phyloP scores from a whole-genome alignment of 1,140 invertebrate genomes.

The Prorops nasuta region DNA sequence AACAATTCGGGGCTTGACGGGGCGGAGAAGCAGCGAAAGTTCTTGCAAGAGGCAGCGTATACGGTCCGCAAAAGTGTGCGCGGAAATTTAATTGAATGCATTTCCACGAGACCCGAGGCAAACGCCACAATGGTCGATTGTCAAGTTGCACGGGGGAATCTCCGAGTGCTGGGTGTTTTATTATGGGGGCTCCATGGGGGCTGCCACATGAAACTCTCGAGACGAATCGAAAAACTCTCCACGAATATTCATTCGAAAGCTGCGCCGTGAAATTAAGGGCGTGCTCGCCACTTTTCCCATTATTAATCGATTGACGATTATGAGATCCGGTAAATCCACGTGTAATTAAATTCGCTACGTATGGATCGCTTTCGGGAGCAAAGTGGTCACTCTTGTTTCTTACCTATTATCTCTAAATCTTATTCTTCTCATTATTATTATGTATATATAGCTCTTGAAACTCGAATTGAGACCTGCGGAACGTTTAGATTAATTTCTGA shows the following conservation, averaged over 20 bases:
- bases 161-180: constrained; percentile 47
- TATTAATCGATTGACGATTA: constrained; percentile 1
- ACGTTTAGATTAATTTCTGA: too few species aligned
- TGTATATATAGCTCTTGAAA: too few species aligned
- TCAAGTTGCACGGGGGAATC: constrained; percentile 22
- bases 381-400: too few species aligned
- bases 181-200: constrained; percentile 37
- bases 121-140: constrained; percentile 49
- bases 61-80: constrained; percentile 30
- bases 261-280: constrained; percentile 26
- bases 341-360: too few species aligned
- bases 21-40: constrained; percentile 26
- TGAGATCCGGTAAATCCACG: background rate
- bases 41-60: constrained; percentile 7
- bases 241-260: constrained; percentile 21
- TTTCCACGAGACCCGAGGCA: constrained; percentile 33
- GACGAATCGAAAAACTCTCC: constrained; percentile 12
- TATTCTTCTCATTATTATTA: too few species aligned
- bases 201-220: background rate
- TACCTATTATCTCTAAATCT: too few species aligned
- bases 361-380: too few species aligned
- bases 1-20: constrained; percentile 36
- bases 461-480: too few species aligned
- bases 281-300: constrained; percentile 5
- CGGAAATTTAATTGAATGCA: constrained; percentile 50